Evolutionary conservation across 1,140 invertebrate genomes (phyloP), one percentile per base, ranked within the genome.

Genomic region (Drosophila rufa): DNA sequence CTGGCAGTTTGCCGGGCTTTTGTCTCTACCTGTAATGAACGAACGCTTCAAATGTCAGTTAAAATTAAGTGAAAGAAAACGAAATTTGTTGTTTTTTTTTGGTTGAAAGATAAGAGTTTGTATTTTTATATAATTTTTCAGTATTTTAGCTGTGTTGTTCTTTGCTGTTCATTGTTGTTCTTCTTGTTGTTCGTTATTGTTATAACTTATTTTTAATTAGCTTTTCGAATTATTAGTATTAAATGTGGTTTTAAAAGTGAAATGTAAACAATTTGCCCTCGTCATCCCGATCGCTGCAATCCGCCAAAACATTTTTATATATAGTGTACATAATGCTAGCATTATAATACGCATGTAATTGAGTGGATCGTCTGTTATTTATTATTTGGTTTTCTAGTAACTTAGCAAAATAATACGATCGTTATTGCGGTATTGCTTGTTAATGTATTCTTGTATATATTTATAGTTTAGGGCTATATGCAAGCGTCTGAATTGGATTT

Each of bases 111-210:
- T 80, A 89, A 89, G 85, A 89, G 80, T 90, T 87, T 89, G 47
- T 89, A 90, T 89, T 89, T 87, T 85, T 78, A 89, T 87, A 87
- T 89, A 89, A 89, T 75, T 90, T 84, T 87, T 90, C 84, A 89
- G 84, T 90, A 84, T 89, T 84, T 89, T 87, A 89, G 84, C 84
- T 89, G 80, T 89, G 80, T 87, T 83, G 74, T 80, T 53, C 40
- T 58, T 66, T 83, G 82, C 81, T 69, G 73, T 73, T 80, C 61
- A 40, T 70, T 56, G 67, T 48, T 58, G 19, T 73, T 73, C 43
- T 71, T 58, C 27, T 50, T 48, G 36, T 58, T 59, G 66, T 43
- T 57, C 48, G 57, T 58, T 79, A 56, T 75, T 84, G 85, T 80
- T 90, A 84, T 87, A 84, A 89, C 78, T 69, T 77, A 77, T 77